These are phyloP conservation scores for Philonicus albiceps DNA, from an alignment of 2,888 invertebrate species.

Conservation along the genomic window DNA sequence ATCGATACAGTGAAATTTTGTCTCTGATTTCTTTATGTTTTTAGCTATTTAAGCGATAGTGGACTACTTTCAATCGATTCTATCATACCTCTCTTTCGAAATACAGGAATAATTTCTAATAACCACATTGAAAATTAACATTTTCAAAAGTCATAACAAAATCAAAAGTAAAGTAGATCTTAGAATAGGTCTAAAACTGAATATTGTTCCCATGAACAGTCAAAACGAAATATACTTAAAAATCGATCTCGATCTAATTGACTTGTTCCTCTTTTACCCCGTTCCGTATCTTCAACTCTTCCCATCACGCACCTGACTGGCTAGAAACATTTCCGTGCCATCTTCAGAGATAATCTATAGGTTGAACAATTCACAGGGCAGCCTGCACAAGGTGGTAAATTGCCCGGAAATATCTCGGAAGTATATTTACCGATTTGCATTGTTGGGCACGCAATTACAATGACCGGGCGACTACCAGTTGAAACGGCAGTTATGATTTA, in stretches of 20 bases:
- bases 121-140: no score
- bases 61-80: no score
- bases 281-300: background rate
- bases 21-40: no score
- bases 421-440: conserved; percentile 15
- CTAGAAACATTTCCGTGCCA: background rate
- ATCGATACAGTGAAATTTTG: no score
- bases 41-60: no score
- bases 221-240: background rate
- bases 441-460: conserved; percentile 20
- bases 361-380: background rate
- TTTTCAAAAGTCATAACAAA: no score
- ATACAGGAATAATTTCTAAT: no score
- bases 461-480: background rate
- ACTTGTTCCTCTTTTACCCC: background rate
- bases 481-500: background rate
- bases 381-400: background rate
- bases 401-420: background rate
- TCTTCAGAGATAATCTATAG: background rate
- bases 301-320: background rate
- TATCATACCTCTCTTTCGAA: no score
- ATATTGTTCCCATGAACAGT: background rate
- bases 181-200: no score
- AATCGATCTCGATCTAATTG: background rate
- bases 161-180: no score